Conservation (phyloP, 2,888 invertebrate genomes). For the Lottia scabra region DNA sequence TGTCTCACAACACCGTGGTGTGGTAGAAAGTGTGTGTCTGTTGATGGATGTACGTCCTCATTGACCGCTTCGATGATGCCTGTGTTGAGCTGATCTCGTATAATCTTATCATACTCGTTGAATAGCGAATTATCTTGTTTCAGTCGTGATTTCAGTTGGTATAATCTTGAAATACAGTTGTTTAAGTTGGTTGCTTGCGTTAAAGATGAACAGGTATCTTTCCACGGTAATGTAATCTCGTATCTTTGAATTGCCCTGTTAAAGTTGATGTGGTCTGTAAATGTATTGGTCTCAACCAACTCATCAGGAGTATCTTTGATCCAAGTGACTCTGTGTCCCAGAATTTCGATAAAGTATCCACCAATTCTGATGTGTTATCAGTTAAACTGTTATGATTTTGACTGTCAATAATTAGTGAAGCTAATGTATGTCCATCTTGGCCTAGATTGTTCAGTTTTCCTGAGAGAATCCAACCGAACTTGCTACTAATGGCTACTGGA, state of each 20-base stretch:
- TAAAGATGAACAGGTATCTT: not conserved
- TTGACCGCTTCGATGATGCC: too few relatives aligned
- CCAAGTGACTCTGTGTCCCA: constrained; percentile 2
- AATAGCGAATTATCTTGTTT: not conserved
- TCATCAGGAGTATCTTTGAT: not conserved
- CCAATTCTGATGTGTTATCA: not conserved
- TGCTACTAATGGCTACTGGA: not conserved
- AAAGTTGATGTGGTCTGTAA: not conserved
- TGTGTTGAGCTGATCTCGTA: not conserved
- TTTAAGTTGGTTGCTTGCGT: not conserved
- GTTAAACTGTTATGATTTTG: not conserved
- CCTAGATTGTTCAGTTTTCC: not conserved
- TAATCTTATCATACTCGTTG: not conserved
- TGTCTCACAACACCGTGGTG: constrained; percentile 3
- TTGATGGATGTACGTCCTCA: too few relatives aligned
- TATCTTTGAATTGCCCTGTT: not conserved
- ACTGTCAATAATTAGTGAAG: not conserved
- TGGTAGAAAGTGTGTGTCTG: constrained; percentile 2
- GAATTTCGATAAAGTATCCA: not conserved
- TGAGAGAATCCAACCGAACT: not conserved
- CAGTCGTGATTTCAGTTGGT: not conserved
- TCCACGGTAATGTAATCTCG: constrained; percentile 3
- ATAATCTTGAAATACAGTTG: not conserved
- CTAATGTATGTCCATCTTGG: not conserved
- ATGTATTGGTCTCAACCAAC: not conserved